Evolutionary conservation across 2,797 vertebrate genomes (phyloP).

Genomic region (Oreochromis mossambicus): DNA sequence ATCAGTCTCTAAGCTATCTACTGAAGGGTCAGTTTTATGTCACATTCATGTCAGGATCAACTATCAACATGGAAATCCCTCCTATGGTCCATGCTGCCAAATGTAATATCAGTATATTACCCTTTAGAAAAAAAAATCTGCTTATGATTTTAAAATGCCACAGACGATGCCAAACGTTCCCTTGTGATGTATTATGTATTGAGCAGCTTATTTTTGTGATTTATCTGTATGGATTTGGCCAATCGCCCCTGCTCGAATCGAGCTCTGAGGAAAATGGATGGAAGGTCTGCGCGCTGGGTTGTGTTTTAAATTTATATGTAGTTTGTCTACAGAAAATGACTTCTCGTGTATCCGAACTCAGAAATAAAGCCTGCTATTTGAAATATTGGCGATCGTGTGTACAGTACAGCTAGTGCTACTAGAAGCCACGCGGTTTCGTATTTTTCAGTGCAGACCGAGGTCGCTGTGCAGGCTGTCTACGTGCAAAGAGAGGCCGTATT

Average conservation of each 20-base stretch:
- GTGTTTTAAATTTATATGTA: conserved; percentile 45
- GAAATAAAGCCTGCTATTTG: conserved; percentile 26
- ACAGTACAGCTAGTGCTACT: conserved; percentile 10
- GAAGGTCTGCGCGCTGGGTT: conserved; percentile 45
- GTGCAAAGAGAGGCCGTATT: not conserved
- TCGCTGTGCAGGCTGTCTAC: not conserved
- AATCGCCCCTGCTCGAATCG: conserved; percentile 49
- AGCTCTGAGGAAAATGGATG: conserved; percentile 31
- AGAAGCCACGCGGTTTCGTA: conserved; percentile 27
- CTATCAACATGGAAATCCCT: conserved; percentile 48
- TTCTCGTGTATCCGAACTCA: conserved; percentile 14
- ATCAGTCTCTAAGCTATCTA: not conserved
- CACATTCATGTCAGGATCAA: conserved; percentile 31
- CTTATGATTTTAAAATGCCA: conserved; percentile 60
- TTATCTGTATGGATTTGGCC: conserved; percentile 68
- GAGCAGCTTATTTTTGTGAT: conserved; percentile 67
- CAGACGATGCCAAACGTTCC: conserved; percentile 41
- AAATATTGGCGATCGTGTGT: conserved; percentile 43
- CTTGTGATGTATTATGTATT: conserved; percentile 52
- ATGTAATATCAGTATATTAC: conserved; percentile 48
- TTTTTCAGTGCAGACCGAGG: not conserved
- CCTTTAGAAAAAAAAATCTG: conserved; percentile 59
- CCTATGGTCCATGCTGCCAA: conserved; percentile 25
- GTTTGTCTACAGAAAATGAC: conserved; percentile 22
- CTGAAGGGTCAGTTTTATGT: conserved; percentile 13